Conservation (phyloP, 1,140 invertebrate genomes). For the Ectropis grisescens region DNA sequence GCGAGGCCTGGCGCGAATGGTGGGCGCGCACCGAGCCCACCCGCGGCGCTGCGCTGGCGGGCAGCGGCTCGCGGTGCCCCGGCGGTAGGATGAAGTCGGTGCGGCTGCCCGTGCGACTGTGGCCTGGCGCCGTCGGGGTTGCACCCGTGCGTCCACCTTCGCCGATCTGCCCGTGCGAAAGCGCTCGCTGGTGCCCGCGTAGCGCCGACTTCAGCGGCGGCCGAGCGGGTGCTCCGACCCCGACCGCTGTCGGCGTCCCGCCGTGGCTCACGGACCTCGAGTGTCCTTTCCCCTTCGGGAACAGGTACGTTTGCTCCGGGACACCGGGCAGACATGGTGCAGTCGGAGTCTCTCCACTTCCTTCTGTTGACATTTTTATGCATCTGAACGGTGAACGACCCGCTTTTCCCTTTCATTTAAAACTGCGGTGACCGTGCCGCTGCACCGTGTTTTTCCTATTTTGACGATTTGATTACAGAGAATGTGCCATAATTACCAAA, state of each 20-base stretch:
- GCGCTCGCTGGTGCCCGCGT: slow-evolving; percentile 85
- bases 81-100: slow-evolving; percentile 91
- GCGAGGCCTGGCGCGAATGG: slow-evolving; percentile 76
- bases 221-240: slow-evolving; percentile 56
- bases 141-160: slow-evolving; percentile 68
- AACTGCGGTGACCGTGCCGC: slow-evolving; percentile 13
- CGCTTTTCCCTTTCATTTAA: slow-evolving; percentile 57
- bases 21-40: slow-evolving; percentile 72
- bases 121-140: slow-evolving; percentile 73
- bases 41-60: slow-evolving; percentile 63
- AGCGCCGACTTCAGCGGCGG: slow-evolving; percentile 75
- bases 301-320: slow-evolving; percentile 73
- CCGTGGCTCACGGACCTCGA: slow-evolving; percentile 86
- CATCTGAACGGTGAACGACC: slow-evolving; percentile 50
- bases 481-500: slow-evolving; percentile 33
- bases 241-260: slow-evolving; percentile 70
- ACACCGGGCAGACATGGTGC: slow-evolving; percentile 59
- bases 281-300: slow-evolving; percentile 74
- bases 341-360: slow-evolving; percentile 65
- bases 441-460: slow-evolving; percentile 8
- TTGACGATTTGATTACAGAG: slow-evolving; percentile 11
- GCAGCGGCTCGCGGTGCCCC: slow-evolving; percentile 75
- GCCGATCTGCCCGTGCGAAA: slow-evolving; percentile 88
- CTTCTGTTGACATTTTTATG: slow-evolving; percentile 71
- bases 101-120: slow-evolving; percentile 84